Base-by-base conservation (phyloP, 2,888 invertebrate genomes). In the Druceiella hillmani region DNA sequence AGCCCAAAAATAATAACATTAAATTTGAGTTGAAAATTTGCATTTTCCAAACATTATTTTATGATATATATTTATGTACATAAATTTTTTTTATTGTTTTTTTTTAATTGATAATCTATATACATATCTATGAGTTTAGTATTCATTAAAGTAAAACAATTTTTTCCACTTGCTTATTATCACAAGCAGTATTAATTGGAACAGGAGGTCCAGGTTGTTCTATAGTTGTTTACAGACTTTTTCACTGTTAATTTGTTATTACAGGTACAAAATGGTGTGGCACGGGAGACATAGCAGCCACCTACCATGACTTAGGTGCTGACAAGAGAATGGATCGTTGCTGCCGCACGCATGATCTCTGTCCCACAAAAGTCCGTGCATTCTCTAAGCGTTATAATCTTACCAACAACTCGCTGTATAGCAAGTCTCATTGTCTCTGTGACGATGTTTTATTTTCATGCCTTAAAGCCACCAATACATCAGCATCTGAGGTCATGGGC, bases 261-360 rank as follows among this genome's bases (percentile, higher is more conserved):
- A 1, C 57, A 89, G 90, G 90, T 45, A 91, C 90, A 24, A 90
- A 90, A 61, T 91, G 90, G 90, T 94, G 93, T 56, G 93, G 93
- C 11, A 83, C 87, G 0, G 92, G 92, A 1, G 92, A 92, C 61
- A 81, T 89, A 49, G 92, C 93, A 1, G 67, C 76, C 12, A 78
- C 82, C 55, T 91, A 88, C 65, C 83, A 83, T 60, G 92, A 93
- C 63, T 69, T 93, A 46, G 94, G 94, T 25, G 71, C 76, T 0
- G 84, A 82, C 53, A 55, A 66, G 31, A 66, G 68, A 17, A 78
- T 87, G 51, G 91, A 91, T 65, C 74, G 79, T 50, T 94, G 94
- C 61, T 94, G 94, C 63, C 76, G 92, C 41, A 83, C 82, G 10
- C 94, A 94, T 60, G 93, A 94, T 67, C 75, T 91, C 34, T 94